phyloP scores from a whole-genome alignment of 2,797 vertebrate species.

The Carapus acus region DNA sequence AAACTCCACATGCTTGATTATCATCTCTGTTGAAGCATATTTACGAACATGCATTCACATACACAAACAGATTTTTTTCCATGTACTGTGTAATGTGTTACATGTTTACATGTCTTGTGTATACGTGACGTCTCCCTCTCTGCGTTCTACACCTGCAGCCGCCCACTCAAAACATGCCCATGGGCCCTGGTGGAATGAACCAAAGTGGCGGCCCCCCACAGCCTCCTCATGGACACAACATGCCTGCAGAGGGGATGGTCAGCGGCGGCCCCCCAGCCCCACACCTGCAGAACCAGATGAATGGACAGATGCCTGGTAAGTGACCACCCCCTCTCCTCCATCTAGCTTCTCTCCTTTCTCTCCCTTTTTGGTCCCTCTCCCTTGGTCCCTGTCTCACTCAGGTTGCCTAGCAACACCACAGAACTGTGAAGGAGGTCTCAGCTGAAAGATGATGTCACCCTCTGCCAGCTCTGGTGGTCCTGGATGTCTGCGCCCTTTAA shows the following conservation, averaged over 20 bases:
- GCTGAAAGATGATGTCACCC: constrained; percentile 76
- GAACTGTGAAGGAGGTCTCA: constrained; percentile 82
- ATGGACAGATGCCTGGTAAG: constrained; percentile 99
- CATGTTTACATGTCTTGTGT: no score
- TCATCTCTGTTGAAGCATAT: no score
- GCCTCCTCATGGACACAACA: constrained; percentile 90
- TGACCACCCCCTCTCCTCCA: constrained; percentile 30
- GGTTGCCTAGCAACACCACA: constrained; percentile 92
- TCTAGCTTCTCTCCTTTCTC: constrained; percentile 25
- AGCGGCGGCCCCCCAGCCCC: constrained; percentile 88
- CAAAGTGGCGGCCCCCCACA: constrained; percentile 88
- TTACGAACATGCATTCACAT: no score
- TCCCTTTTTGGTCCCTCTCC: constrained; percentile 37
- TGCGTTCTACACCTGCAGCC: constrained; percentile 73
- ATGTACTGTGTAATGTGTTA: constrained; percentile 11
- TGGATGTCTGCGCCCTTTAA: constrained; percentile 31
- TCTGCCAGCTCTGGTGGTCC: constrained; percentile 70
- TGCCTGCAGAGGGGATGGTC: constrained; percentile 94
- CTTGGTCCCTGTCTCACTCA: constrained; percentile 69
- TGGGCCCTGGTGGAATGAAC: constrained; percentile 95
- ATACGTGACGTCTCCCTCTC: constrained; percentile 41
- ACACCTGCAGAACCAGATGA: constrained; percentile 99
- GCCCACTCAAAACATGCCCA: constrained; percentile 96
- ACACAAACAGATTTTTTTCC: constrained; percentile 2
- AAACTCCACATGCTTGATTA: no score